Evolutionary conservation across 2,888 invertebrate genomes (phyloP).

Genomic region (Biston stratarius): DNA sequence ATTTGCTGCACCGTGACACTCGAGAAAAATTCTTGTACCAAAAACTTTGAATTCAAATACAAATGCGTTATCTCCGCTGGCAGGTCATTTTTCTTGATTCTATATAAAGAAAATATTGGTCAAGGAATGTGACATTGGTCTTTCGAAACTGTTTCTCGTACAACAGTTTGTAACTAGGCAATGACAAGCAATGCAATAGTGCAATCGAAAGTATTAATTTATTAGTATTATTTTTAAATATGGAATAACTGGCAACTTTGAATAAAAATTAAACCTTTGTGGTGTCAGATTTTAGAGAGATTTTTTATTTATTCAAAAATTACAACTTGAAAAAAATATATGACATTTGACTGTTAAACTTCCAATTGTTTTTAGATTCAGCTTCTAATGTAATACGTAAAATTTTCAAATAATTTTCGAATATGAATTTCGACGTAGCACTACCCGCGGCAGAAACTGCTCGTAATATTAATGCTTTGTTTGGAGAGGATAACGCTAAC

Average conservation of each 20-base stretch:
- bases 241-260: conserved; percentile 4
- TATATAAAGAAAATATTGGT: conserved; percentile 78
- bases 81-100: conserved; percentile 76
- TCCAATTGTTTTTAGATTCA: too few relatives aligned
- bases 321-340: too few relatives aligned
- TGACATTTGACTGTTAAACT: too few relatives aligned
- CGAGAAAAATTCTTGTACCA: conserved; percentile 78
- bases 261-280: too few relatives aligned
- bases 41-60: conserved; percentile 76
- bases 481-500: too few relatives aligned
- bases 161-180: background rate
- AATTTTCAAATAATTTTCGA: too few relatives aligned
- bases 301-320: too few relatives aligned
- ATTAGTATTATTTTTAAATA: conserved; percentile 16
- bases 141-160: conserved; percentile 6
- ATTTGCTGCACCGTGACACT: conserved; percentile 81
- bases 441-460: too few relatives aligned
- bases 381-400: too few relatives aligned
- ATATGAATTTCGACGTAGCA: too few relatives aligned
- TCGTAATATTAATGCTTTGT: too few relatives aligned
- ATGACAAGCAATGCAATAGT: conserved; percentile 3
- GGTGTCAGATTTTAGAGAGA: too few relatives aligned
- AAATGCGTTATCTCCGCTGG: conserved; percentile 71
- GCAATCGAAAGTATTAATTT: conserved; percentile 4
- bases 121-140: conserved; percentile 59